phyloP scores from a whole-genome alignment of 1,140 invertebrate species.

The Rhynchophorus ferrugineus region DNA sequence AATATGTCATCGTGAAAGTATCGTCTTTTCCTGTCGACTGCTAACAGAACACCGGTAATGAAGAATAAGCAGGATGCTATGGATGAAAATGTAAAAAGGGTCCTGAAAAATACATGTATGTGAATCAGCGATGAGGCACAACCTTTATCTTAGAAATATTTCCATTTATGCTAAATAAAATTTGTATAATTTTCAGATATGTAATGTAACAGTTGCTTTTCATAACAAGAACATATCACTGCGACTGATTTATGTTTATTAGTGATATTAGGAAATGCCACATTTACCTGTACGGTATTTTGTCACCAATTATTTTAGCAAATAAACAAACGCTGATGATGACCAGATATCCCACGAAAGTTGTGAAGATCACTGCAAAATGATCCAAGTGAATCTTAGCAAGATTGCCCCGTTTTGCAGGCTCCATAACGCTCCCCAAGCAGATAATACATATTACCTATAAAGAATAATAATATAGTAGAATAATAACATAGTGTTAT shows the following conservation, averaged over 20 bases:
- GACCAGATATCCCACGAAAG: constrained; percentile 12
- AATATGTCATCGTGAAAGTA: constrained; percentile 8
- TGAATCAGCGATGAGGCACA: too few species aligned
- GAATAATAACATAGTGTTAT: too few species aligned
- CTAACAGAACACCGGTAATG: constrained; percentile 7
- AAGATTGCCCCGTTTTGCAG: constrained; percentile 13
- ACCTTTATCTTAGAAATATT: too few species aligned
- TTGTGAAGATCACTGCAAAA: constrained; percentile 16
- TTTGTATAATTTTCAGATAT: too few species aligned
- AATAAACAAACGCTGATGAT: constrained; percentile 4
- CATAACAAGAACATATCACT: too few species aligned
- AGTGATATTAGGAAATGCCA: too few species aligned
- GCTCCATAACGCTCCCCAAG: constrained; percentile 12
- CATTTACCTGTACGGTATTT: constrained; percentile 17
- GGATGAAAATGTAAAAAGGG: constrained; percentile 7
- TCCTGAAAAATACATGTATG: constrained; percentile 6
- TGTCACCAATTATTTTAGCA: constrained; percentile 12
- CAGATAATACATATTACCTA: constrained; percentile 12
- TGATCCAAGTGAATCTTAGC: constrained; percentile 11
- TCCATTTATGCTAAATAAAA: too few species aligned
- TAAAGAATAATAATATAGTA: constrained; percentile 2
- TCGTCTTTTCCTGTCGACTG: constrained; percentile 7
- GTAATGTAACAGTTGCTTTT: too few species aligned
- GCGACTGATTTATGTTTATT: too few species aligned
- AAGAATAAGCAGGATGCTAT: constrained; percentile 8